Conservation (phyloP, 2,797 vertebrate species). For the Zalophus californianus region DNA sequence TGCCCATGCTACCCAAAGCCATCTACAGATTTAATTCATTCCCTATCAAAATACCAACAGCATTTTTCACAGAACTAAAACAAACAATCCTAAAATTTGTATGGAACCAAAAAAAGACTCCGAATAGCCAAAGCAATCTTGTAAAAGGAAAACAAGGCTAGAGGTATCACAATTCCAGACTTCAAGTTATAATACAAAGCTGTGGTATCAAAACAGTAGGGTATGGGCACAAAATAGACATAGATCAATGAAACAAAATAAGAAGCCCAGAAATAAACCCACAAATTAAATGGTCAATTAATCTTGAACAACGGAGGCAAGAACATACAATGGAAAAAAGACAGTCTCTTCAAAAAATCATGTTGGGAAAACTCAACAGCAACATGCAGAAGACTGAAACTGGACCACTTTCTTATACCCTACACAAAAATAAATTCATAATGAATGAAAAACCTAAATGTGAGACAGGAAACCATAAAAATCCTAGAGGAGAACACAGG, state of each 20-base stretch:
- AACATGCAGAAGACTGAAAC: background rate
- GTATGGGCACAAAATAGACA: background rate
- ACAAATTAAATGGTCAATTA: background rate
- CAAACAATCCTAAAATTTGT: background rate
- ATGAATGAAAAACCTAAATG: background rate
- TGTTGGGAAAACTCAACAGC: background rate
- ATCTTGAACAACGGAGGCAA: background rate
- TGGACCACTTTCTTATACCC: background rate
- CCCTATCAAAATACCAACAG: background rate
- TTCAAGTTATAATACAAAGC: background rate
- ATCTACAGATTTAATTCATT: background rate
- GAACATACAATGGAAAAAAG: background rate
- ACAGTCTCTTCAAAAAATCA: background rate
- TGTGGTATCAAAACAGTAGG: background rate
- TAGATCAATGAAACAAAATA: background rate
- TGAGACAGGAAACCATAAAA: background rate
- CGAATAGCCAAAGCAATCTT: background rate
- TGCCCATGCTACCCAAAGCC: background rate
- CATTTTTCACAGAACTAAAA: background rate
- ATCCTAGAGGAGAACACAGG: background rate
- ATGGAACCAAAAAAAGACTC: background rate
- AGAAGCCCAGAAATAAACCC: background rate
- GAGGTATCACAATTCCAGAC: background rate
- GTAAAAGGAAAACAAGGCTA: background rate
- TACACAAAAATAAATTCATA: background rate